Percentiles rank a stretch among this genome's conserved stretches.
These are phyloP conservation scores for Tetramorium bicarinatum DNA, from an alignment of 2,888 invertebrate species.

Conservation along the genomic window DNA sequence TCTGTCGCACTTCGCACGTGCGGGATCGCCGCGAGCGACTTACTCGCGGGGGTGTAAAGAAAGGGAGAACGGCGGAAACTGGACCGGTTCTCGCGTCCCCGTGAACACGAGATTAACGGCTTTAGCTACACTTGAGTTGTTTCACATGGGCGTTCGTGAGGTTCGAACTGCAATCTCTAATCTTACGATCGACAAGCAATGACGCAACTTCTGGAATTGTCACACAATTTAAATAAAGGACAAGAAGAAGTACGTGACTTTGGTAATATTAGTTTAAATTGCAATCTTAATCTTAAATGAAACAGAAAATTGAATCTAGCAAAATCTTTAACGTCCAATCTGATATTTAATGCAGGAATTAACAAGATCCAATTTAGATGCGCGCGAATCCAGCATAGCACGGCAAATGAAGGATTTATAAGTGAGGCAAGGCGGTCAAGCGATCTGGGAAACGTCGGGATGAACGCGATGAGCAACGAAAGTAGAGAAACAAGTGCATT, in stretches of 20 bases:
- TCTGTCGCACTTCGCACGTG: constrained; percentile 81
- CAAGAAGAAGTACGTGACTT: neutral
- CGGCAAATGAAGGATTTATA: neutral
- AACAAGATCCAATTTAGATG: constrained; percentile 37
- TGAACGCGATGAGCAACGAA: constrained; percentile 30
- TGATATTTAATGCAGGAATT: neutral
- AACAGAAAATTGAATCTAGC: neutral
- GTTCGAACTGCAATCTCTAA: constrained; percentile 28
- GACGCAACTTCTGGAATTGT: constrained; percentile 15
- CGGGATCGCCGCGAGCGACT: constrained; percentile 55
- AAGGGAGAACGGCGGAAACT: constrained; percentile 61
- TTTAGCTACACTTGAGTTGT: constrained; percentile 3
- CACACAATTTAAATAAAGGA: neutral
- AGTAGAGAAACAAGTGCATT: constrained; percentile 42
- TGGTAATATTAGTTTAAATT: neutral
- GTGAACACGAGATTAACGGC: constrained; percentile 63
- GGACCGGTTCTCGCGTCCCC: constrained; percentile 36
- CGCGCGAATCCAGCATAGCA: neutral
- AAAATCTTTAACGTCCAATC: neutral
- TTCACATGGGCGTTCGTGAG: constrained; percentile 30
- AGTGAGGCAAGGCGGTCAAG: neutral
- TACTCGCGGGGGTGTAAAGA: constrained; percentile 69
- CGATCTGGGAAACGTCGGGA: constrained; percentile 16
- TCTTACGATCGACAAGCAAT: constrained; percentile 57
- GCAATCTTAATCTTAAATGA: neutral